Evolutionary conservation across 2,888 invertebrate species (phyloP), one percentile per base, ranked within the genome.

Genomic region (Ommatoiulus sabulosus): DNA sequence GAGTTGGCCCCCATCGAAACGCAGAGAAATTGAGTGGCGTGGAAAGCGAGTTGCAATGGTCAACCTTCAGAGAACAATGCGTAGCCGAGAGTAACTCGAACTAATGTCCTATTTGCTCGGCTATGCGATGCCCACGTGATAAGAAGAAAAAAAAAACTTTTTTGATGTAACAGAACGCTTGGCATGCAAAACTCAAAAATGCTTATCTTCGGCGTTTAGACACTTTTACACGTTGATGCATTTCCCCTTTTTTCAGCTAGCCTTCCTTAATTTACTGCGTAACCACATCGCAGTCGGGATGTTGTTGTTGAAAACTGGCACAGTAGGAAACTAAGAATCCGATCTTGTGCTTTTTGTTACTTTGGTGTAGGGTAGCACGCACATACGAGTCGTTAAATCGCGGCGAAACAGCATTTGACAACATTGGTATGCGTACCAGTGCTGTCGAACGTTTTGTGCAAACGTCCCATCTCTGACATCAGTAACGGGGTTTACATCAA

Each of bases 101-200:
- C 80, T 80, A 80, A 80, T 80, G 80, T 80, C 80, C 80, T 80
- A 80, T 80, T 80, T 80, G 80, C 80, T 80, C 80, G 80, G 80
- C 24, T 80, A 35, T 80, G 80, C 24, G 80, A 80, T 80, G 80
- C 80, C 80, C 8, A 24, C 35, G 12, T 35, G 80, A 80, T 80
- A 35, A 80, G n/a, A n/a, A n/a, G n/a, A 80, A 80, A 80, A 24
- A 8, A 35, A 24, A 4, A 8, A 35, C 20, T 17, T n/a, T 63
- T 63, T n/a, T 17, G 63, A 63, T 63, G n/a, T 63, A n/a, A 17
- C 10, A 80, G 80, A 80, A 63, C 17, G 63, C n/a, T 63, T 10
- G n/a, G 63, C 63, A 63, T 63, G 63, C 24, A 7, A 80, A 35
- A n/a, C 63, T n/a, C 63, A 63, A 63, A 63, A 52, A 3, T 52